Conservation (phyloP, 2,113 vertebrate species). For the Sula dactylatra region DNA sequence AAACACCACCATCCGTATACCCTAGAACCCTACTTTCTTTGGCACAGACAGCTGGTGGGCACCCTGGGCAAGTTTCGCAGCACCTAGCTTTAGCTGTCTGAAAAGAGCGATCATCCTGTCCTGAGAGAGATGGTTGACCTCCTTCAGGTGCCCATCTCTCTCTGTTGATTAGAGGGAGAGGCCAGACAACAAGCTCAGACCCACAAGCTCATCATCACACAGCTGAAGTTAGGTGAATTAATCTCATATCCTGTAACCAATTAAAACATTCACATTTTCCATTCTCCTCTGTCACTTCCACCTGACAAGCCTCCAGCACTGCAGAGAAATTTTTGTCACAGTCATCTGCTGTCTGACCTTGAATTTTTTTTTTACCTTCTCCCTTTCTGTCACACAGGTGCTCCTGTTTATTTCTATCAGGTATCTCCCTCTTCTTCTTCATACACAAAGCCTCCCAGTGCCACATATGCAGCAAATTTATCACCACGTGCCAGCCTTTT, state of each 20-base stretch:
- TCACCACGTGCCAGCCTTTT: neutral
- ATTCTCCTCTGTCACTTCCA: neutral
- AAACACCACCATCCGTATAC: neutral
- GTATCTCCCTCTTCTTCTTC: neutral
- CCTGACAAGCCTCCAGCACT: neutral
- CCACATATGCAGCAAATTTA: neutral
- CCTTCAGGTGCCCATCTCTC: neutral
- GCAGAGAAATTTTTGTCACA: neutral
- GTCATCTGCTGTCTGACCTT: neutral
- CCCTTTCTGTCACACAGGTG: neutral
- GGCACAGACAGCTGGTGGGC: neutral
- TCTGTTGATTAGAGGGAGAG: neutral
- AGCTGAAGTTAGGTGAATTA: neutral
- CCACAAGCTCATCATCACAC: neutral
- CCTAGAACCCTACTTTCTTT: neutral
- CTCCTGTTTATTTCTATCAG: neutral
- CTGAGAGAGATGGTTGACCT: neutral
- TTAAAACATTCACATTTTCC: constrained; percentile 8
- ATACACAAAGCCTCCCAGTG: neutral
- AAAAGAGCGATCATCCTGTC: neutral
- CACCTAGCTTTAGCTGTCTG: neutral
- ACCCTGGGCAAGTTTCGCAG: neutral
- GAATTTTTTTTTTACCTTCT: neutral
- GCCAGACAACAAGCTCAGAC: neutral
- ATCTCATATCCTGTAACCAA: neutral